These are phyloP conservation scores for Oriolus oriolus DNA, from an alignment of 2,113 vertebrate species.

Conservation along the genomic window DNA sequence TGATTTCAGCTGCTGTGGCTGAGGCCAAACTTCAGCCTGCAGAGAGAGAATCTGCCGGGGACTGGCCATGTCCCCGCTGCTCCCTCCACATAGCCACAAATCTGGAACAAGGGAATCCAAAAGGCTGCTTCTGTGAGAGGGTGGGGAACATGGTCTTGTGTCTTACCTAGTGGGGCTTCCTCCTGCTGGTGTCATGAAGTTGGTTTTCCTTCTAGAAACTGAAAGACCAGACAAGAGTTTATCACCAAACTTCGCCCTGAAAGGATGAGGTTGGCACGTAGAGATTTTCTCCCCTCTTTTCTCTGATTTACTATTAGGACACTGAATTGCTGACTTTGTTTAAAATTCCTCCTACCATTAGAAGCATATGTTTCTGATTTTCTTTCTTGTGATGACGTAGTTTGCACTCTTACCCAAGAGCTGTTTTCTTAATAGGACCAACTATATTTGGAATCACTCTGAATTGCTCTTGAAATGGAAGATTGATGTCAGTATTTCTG, in stretches of 20 bases:
- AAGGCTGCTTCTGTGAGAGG: background rate
- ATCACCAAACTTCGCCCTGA: background rate
- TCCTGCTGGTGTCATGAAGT: background rate
- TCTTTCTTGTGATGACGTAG: constrained; percentile 1
- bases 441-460: constrained; percentile 50
- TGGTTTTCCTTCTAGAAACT: background rate
- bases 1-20: background rate
- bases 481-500: constrained; percentile 36
- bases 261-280: rapidly evolving
- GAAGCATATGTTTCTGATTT: constrained; percentile 37
- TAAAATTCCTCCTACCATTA: background rate
- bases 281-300: background rate
- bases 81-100: background rate
- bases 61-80: background rate
- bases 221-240: background rate
- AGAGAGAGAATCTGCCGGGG: background rate
- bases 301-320: background rate
- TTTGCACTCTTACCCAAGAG: constrained; percentile 8
- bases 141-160: background rate
- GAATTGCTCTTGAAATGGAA: constrained; percentile 34
- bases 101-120: background rate
- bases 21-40: background rate
- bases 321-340: background rate
- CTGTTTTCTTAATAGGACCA: constrained; percentile 24
- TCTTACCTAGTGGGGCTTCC: background rate